Evolutionary conservation across 2,888 invertebrate genomes (phyloP), one percentile per base, ranked within the genome.

Genomic region (Hydriomena furcata): DNA sequence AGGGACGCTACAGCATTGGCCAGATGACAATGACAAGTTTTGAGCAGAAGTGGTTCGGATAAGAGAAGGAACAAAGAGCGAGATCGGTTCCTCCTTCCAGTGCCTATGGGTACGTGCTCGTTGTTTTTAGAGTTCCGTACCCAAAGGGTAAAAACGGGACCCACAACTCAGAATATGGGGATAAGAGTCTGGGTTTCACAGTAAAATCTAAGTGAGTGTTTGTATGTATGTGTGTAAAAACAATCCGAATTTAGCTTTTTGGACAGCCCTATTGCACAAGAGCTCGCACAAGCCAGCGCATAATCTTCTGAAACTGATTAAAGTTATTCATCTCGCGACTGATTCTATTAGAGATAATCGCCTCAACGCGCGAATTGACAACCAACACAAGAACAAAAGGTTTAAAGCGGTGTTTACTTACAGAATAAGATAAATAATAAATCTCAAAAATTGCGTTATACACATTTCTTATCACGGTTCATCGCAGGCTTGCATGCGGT

Each of bases 281-380:
- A 8, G 17, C 32, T 5, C 7, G 34, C 13, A 27, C 11, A 20
- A 11, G 23, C 36, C 31, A 21, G 30, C 24, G 36, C 44, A 28
- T 43, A 27, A 42, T 45, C 45, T 47, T 7, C 27, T 41, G 31
- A 58, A 65, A 58, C 63, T 61, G 63, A 68, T 65, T 58, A 61
- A 62, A 60, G 53, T 62, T 48, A 60, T 57, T 58, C 61, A 56
- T 59, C 58, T 59, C 56, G 58, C 55, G 54, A 53, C 61, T 56
- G 69, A 69, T 71, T 64, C 59, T 62, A 68, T 71, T 62, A 60
- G 55, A 64, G 71, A 71, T 71, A 69, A 69, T 69, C 71, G 63
- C 57, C 63, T 35, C 42, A 48, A 52, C 34, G 11, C 10, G 34
- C 17, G 24, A 31, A 46, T 46, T 17, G 31, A 35, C 46, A 34